Conservation (phyloP, 2,113 vertebrate species). For the Chaetura pelagica region DNA sequence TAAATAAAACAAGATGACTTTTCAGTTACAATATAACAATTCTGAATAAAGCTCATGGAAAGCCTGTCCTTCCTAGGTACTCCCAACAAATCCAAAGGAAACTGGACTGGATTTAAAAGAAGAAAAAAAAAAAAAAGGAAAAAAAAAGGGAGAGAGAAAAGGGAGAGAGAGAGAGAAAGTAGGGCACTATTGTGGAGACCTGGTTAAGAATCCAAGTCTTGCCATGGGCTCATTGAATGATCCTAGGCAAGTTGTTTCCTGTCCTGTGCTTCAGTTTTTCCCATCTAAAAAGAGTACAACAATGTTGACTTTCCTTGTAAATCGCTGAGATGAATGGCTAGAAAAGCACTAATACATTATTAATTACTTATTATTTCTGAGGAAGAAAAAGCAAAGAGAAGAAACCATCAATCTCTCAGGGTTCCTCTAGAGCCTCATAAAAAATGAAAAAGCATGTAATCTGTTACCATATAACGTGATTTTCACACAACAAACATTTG, state of each 20-base stretch:
- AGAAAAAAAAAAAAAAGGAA: background rate
- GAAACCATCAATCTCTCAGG: background rate
- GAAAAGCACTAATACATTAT: slow-evolving; percentile 20
- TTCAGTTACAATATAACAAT: slow-evolving; percentile 31
- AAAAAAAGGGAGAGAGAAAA: no score
- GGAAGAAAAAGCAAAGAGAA: slow-evolving; percentile 7
- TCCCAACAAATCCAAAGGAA: slow-evolving; percentile 29
- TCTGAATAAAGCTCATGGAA: slow-evolving; percentile 44
- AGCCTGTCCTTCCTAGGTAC: slow-evolving; percentile 7
- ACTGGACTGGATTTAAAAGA: background rate
- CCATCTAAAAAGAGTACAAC: background rate
- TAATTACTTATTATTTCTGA: slow-evolving; percentile 24
- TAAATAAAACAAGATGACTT: background rate
- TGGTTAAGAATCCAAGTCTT: slow-evolving; percentile 37
- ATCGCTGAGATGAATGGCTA: background rate
- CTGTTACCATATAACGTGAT: fast-evolving
- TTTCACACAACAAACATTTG: background rate
- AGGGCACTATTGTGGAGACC: slow-evolving; percentile 20
- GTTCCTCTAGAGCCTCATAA: background rate
- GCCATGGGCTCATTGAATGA: background rate
- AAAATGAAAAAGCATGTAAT: background rate
- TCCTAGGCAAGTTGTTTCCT: slow-evolving; percentile 40
- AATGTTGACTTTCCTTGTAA: background rate
- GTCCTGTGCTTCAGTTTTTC: slow-evolving; percentile 15
- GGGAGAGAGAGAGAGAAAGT: background rate